Evolutionary conservation across 2,113 vertebrate species (phyloP).

Genomic region (Pantherophis guttatus): DNA sequence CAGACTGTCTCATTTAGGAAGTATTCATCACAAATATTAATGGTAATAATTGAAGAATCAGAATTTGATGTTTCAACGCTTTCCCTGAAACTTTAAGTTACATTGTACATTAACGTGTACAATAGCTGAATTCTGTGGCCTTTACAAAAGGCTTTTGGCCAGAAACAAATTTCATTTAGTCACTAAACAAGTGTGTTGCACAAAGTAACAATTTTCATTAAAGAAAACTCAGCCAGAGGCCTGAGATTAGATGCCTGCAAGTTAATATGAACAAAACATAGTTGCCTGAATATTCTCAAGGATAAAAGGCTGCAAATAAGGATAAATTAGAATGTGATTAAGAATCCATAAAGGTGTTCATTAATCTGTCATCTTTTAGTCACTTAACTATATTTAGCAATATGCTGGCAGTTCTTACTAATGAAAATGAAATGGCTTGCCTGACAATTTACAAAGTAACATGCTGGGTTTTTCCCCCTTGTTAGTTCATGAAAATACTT

Average conservation of each 20-base stretch:
- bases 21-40: conserved; percentile 14
- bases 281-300: conserved; percentile 6
- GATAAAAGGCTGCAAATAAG: conserved; percentile 22
- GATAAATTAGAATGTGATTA: conserved; percentile 26
- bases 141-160: not conserved
- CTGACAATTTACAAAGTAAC: not conserved
- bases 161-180: conserved; percentile 4
- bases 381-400: conserved; percentile 21
- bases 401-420: conserved; percentile 9
- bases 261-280: conserved; percentile 16
- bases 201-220: conserved; percentile 27
- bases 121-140: not conserved
- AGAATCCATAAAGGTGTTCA: conserved; percentile 19
- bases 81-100: conserved; percentile 10
- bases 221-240: conserved; percentile 1
- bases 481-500: not conserved
- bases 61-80: not conserved
- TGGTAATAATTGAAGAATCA: not conserved
- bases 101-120: not conserved
- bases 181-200: conserved; percentile 2
- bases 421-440: conserved; percentile 2
- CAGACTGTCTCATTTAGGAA: conserved; percentile 12
- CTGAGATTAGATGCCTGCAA: conserved; percentile 11
- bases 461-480: not conserved
- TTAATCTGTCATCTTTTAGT: conserved; percentile 15